Evolutionary conservation across 2,113 vertebrate genomes (phyloP).

Genomic region (Myocastor coypus): DNA sequence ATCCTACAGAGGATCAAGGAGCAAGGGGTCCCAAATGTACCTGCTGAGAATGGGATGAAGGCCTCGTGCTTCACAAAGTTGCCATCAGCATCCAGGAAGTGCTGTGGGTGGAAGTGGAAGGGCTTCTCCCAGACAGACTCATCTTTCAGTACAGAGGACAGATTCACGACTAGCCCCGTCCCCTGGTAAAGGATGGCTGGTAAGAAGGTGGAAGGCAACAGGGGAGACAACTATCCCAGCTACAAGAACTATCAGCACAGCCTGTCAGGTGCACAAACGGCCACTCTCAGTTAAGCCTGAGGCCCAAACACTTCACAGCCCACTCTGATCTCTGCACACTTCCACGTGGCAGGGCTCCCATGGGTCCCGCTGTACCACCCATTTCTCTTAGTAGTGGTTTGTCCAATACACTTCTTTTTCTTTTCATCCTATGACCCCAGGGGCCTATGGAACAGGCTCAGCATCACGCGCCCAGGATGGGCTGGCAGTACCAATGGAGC

Average conservation of each 20-base stretch:
- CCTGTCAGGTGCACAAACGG: not conserved
- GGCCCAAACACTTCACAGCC: fast-evolving
- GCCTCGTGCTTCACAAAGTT: slow-evolving; percentile 64
- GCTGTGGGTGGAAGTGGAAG: slow-evolving; percentile 86
- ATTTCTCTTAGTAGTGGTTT: fast-evolving
- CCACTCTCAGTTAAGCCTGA: not conserved
- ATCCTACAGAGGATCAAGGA: fast-evolving
- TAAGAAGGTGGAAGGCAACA: fast-evolving
- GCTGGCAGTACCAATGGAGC: fast-evolving
- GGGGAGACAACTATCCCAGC: fast-evolving
- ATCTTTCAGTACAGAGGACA: slow-evolving; percentile 89
- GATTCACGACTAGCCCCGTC: slow-evolving; percentile 85
- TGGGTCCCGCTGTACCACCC: not conserved
- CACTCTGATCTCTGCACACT: too few relatives aligned
- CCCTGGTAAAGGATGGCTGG: slow-evolving; percentile 80
- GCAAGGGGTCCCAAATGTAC: slow-evolving; percentile 68
- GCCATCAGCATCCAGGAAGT: slow-evolving; percentile 89
- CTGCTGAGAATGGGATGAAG: slow-evolving; percentile 91
- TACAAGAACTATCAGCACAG: not conserved
- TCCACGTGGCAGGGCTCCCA: not conserved
- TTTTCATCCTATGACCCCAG: too few relatives aligned
- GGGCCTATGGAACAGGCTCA: not conserved
- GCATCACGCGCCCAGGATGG: too few relatives aligned
- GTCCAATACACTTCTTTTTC: fast-evolving
- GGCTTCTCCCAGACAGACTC: slow-evolving; percentile 88